phyloP scores from a whole-genome alignment of 2,888 invertebrate genomes.

The Scotopteryx bipunctaria region DNA sequence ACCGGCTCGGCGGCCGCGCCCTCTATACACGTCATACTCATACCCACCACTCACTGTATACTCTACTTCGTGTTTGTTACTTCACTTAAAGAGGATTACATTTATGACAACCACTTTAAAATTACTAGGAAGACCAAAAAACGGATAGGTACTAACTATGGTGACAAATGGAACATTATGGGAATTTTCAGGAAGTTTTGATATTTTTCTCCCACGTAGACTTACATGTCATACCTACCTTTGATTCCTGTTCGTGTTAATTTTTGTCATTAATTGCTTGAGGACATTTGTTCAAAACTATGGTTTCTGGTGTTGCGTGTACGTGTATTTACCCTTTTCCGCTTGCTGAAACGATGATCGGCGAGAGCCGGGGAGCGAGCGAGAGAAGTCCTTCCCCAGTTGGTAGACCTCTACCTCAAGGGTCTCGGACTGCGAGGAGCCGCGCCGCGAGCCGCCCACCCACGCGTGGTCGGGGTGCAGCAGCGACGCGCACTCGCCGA shows the following conservation, averaged over 20 bases:
- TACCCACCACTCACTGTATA: slow-evolving; percentile 30
- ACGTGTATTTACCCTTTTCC: slow-evolving; percentile 76
- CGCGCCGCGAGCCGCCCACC: slow-evolving; percentile 89
- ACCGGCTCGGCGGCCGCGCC: slow-evolving; percentile 58
- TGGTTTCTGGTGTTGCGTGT: neutral
- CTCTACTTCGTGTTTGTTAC: neutral
- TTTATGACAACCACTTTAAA: too few species aligned
- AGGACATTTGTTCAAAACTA: too few species aligned
- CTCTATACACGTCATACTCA: slow-evolving; percentile 47
- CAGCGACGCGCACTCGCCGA: slow-evolving; percentile 89
- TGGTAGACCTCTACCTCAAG: slow-evolving; percentile 93
- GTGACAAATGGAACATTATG: too few species aligned
- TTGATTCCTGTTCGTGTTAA: too few species aligned
- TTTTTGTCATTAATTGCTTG: too few species aligned
- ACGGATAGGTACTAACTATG: too few species aligned
- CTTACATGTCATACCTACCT: too few species aligned
- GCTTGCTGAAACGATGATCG: slow-evolving; percentile 92
- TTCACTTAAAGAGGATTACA: neutral
- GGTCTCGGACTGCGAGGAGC: slow-evolving; percentile 95
- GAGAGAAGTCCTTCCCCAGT: slow-evolving; percentile 92
- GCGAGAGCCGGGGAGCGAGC: slow-evolving; percentile 92
- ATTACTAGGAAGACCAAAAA: too few species aligned
- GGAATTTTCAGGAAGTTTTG: too few species aligned
- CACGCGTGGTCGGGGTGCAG: slow-evolving; percentile 95
- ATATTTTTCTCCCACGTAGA: too few species aligned